A percentile compares a stretch with the other conserved stretches of the same genome.
These are phyloP conservation scores for Dicaeum eximium DNA, from an alignment of 2,113 vertebrate genomes.

Conservation along the genomic window DNA sequence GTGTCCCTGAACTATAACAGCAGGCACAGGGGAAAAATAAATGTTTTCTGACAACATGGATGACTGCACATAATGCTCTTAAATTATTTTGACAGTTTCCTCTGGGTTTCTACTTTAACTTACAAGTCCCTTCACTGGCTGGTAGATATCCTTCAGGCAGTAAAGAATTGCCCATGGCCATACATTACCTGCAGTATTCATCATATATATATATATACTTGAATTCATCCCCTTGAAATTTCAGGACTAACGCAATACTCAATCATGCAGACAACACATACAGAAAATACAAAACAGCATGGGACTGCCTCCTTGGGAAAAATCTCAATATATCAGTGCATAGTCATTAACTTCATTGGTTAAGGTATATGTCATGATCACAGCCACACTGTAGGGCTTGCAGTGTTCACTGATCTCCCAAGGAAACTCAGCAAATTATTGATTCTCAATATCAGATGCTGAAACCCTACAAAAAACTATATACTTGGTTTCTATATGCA, in stretches of 20 bases:
- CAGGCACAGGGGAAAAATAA: not conserved
- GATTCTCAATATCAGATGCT: not conserved
- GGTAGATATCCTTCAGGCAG: not conserved
- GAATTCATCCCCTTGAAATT: not conserved
- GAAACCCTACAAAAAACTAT: not conserved
- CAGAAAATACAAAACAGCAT: conserved; percentile 3
- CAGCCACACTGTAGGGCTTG: not conserved
- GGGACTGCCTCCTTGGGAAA: not conserved
- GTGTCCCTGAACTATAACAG: not conserved
- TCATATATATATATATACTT: not conserved
- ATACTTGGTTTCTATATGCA: not conserved
- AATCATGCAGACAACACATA: not conserved
- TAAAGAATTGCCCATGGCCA: not conserved
- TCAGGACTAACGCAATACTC: not conserved
- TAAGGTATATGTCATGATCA: not conserved
- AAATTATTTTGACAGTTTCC: conserved; percentile 33
- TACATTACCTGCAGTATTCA: not conserved
- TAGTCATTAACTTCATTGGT: conserved; percentile 24
- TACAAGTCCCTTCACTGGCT: not conserved
- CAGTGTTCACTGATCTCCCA: not conserved
- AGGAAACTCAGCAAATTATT: not conserved
- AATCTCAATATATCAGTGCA: not conserved
- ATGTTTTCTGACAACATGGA: not conserved
- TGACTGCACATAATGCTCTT: not conserved
- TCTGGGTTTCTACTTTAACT: not conserved